Conservation (phyloP, 1,140 invertebrate species). For the Muscidifurax raptorellus region DNA sequence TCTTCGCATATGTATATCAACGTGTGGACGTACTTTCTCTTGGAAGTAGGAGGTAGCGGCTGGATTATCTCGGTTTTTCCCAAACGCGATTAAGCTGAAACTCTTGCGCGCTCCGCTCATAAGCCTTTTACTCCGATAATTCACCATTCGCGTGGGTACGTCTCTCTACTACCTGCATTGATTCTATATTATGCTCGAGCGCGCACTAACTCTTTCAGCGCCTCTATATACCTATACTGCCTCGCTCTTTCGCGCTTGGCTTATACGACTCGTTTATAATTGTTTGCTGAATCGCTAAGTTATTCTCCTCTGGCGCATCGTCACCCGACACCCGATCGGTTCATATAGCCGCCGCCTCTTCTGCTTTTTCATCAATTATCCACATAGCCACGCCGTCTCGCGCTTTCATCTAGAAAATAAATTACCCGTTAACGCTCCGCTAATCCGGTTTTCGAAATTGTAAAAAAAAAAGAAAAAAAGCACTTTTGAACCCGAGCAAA, state of each 20-base stretch:
- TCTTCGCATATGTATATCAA: constrained; percentile 19
- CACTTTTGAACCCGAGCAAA: no score
- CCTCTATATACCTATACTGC: not conserved
- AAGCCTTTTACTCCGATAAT: constrained; percentile 57
- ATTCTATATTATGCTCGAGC: not conserved
- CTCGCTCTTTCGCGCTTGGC: constrained; percentile 48
- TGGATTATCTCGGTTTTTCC: constrained; percentile 72
- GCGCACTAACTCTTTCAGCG: not conserved
- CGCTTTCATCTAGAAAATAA: not conserved
- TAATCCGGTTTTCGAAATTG: not conserved
- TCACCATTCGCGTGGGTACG: constrained; percentile 26
- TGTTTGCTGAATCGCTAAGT: constrained; percentile 28
- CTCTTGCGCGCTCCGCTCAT: constrained; percentile 50
- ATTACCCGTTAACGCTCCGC: not conserved
- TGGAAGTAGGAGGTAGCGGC: constrained; percentile 18
- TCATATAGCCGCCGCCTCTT: not conserved
- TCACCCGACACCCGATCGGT: not conserved
- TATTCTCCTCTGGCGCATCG: not conserved
- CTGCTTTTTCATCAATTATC: not conserved
- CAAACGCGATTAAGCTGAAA: constrained; percentile 72
- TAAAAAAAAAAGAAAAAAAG: no score
- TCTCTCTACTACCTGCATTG: constrained; percentile 28
- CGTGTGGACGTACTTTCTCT: constrained; percentile 23
- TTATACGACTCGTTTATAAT: constrained; percentile 56
- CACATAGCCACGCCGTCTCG: no score